These are phyloP conservation scores for Lophotriccus pileatus DNA, from an alignment of 2,797 vertebrate genomes.

Conservation along the genomic window DNA sequence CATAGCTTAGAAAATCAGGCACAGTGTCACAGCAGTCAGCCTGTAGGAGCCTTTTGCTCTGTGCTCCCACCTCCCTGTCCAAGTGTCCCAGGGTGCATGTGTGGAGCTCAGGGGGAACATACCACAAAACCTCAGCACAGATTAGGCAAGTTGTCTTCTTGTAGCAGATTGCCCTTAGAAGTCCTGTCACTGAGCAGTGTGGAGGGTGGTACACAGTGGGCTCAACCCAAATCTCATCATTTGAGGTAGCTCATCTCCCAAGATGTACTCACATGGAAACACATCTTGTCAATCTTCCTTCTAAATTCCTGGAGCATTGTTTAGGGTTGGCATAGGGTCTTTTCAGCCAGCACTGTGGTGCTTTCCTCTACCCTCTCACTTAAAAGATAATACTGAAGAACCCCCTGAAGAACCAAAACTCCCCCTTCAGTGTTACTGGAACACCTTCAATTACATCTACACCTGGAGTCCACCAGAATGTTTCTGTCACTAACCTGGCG, in stretches of 20 bases:
- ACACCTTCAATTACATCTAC: conserved; percentile 38
- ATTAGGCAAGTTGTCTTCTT: not conserved
- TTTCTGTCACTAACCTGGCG: not conserved
- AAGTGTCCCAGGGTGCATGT: not conserved
- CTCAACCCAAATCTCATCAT: not conserved
- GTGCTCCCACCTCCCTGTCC: not conserved
- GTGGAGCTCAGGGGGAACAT: not conserved
- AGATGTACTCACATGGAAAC: not conserved
- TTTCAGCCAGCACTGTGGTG: not conserved
- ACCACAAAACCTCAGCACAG: not conserved
- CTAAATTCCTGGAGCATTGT: not conserved
- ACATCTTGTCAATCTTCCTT: not conserved
- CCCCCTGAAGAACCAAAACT: not conserved
- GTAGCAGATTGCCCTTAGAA: not conserved
- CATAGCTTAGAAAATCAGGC: not conserved
- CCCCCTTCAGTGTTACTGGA: not conserved
- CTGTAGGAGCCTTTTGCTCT: not conserved
- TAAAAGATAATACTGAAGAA: not conserved
- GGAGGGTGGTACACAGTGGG: not conserved
- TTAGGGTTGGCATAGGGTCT: not conserved
- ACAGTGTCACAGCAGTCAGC: fast-evolving
- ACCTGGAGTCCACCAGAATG: conserved; percentile 7
- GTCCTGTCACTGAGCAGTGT: not conserved
- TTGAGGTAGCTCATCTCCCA: not conserved
- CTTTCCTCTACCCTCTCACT: not conserved